These are phyloP conservation scores for Numenius phaeopus DNA, from an alignment of 2,797 vertebrate genomes.

Conservation along the genomic window DNA sequence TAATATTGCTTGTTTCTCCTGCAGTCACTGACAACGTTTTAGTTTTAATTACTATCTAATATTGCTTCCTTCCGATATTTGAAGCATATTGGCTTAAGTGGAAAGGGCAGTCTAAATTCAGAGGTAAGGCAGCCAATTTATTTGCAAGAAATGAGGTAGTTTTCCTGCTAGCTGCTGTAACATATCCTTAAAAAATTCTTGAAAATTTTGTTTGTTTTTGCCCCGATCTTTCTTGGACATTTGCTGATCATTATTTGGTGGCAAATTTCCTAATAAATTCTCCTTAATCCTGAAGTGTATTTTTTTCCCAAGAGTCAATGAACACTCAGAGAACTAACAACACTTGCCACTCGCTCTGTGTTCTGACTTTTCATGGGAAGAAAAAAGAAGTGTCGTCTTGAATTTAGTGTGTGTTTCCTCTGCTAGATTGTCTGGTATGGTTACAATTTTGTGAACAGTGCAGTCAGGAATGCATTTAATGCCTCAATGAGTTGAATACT, in stretches of 20 bases:
- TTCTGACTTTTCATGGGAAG: neutral
- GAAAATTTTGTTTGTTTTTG: neutral
- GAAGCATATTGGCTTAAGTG: neutral
- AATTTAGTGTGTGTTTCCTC: neutral
- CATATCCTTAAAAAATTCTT: neutral
- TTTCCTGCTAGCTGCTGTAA: neutral
- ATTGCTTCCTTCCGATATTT: constrained; percentile 16
- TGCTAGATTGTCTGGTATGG: neutral
- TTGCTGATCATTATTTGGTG: neutral
- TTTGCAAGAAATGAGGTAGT: neutral
- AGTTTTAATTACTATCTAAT: constrained; percentile 61
- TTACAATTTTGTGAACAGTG: neutral
- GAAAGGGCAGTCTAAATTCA: neutral
- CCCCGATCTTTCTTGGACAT: neutral
- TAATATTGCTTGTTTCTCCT: constrained; percentile 41
- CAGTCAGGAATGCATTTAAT: constrained; percentile 5
- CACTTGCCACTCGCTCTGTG: neutral
- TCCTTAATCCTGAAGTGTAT: neutral
- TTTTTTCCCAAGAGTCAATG: neutral
- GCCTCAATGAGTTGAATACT: neutral
- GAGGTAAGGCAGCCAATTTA: neutral
- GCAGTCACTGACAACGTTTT: constrained; percentile 45
- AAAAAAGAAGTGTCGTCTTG: neutral
- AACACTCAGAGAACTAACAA: neutral
- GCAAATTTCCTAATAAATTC: neutral